A percentile compares a stretch with the other conserved stretches of the same genome.
phyloP scores from a whole-genome alignment of 35 echinoderm and acorn worm genomes.

The Stichopus chloronotus region DNA sequence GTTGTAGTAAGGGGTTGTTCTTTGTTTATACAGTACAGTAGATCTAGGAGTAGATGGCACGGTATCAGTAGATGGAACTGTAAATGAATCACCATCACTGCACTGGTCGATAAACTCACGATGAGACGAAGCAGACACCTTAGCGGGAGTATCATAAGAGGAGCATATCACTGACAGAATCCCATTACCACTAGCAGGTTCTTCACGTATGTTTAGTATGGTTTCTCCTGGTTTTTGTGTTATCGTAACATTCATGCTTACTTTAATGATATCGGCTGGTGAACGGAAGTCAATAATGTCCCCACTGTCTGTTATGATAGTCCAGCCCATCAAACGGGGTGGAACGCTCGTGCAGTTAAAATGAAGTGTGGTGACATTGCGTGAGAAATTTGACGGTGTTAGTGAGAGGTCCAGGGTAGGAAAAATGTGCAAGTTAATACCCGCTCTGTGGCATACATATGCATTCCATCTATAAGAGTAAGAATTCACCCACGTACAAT shows the following conservation, averaged over 20 bases:
- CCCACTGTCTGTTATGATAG: background rate
- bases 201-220: background rate
- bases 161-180: background rate
- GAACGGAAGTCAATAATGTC: slow-evolving; percentile 5
- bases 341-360: slow-evolving; percentile 13
- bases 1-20: background rate
- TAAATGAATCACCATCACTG: background rate
- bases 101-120: too few relatives aligned
- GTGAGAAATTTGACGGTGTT: background rate
- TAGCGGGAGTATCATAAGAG: background rate
- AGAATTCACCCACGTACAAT: too few relatives aligned
- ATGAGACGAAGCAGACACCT: background rate
- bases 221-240: slow-evolving; percentile 34
- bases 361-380: background rate
- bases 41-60: background rate
- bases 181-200: background rate
- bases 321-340: slow-evolving; percentile 41
- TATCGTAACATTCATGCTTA: background rate
- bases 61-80: background rate
- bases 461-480: too few relatives aligned
- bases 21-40: background rate
- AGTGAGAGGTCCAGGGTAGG: background rate
- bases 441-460: background rate
- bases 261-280: background rate
- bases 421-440: background rate